These are phyloP conservation scores for Nemoura dubitans DNA, from an alignment of 2,888 invertebrate species.

Conservation along the genomic window DNA sequence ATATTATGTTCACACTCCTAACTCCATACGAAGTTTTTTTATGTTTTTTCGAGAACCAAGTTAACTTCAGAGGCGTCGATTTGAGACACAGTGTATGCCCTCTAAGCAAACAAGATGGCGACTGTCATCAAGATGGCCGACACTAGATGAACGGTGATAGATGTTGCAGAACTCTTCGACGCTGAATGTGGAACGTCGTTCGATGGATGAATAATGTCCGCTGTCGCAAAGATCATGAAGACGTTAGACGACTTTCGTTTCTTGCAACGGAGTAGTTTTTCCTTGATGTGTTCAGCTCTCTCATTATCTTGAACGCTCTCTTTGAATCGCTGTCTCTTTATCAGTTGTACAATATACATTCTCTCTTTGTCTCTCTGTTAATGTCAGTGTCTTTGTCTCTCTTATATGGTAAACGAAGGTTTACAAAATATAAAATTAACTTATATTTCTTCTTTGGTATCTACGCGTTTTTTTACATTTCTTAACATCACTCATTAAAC, in stretches of 20 bases:
- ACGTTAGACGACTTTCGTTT: background rate
- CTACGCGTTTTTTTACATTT: no score
- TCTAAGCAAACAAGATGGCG: background rate
- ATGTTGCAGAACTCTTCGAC: background rate
- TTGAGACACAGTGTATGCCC: background rate
- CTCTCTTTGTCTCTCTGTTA: background rate
- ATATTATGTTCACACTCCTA: no score
- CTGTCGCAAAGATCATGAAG: background rate
- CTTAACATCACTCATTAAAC: no score
- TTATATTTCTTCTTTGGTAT: no score
- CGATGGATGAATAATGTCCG: conserved; percentile 16
- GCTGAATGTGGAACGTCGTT: background rate
- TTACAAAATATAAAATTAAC: no score
- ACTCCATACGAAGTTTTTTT: no score
- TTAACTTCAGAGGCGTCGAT: no score
- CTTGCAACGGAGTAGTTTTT: no score
- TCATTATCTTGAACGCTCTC: background rate
- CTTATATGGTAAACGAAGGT: no score
- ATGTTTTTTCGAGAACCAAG: no score
- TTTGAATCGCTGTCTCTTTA: background rate
- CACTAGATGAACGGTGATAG: conserved; percentile 15
- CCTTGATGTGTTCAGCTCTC: background rate
- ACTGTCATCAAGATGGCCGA: background rate
- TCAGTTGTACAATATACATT: no score
- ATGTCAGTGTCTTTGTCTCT: no score